These are phyloP conservation scores for Saxidomus purpurata DNA, from an alignment of 1,140 invertebrate species.

Conservation along the genomic window DNA sequence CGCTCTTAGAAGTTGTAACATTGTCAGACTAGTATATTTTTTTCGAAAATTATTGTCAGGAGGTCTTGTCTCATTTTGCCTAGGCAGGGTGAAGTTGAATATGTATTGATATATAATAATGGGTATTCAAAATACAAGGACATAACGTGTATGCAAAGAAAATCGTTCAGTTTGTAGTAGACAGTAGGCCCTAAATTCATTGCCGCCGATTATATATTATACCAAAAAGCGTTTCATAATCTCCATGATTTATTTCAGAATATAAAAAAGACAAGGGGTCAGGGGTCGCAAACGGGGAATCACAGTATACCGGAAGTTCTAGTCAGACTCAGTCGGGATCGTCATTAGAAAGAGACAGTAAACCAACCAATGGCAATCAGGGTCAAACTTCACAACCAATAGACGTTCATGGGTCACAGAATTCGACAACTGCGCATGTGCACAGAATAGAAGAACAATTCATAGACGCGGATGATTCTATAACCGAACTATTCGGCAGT, in stretches of 20 bases:
- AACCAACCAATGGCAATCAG: background rate
- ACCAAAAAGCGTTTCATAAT: no score
- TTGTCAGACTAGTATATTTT: no score
- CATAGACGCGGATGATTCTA: constrained; percentile 17
- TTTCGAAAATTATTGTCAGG: no score
- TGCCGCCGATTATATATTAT: no score
- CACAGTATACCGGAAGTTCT: background rate
- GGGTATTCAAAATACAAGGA: no score
- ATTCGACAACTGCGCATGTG: background rate
- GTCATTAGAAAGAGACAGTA: background rate
- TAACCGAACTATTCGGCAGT: constrained; percentile 51
- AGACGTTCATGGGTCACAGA: background rate
- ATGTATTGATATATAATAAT: no score
- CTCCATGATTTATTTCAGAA: constrained; percentile 10
- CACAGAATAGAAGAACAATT: constrained; percentile 1
- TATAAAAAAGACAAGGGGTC: background rate
- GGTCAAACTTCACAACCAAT: background rate
- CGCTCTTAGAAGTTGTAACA: no score
- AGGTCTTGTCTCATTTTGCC: no score
- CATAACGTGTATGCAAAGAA: no score
- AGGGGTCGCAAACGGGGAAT: background rate
- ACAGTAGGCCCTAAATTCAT: no score
- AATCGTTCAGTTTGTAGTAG: no score
- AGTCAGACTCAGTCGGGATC: background rate
- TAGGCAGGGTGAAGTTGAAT: no score